Percentiles rank a stretch among this genome's conserved stretches.
Conservation (phyloP, 2,888 invertebrate species). For the Eurytoma californica region DNA sequence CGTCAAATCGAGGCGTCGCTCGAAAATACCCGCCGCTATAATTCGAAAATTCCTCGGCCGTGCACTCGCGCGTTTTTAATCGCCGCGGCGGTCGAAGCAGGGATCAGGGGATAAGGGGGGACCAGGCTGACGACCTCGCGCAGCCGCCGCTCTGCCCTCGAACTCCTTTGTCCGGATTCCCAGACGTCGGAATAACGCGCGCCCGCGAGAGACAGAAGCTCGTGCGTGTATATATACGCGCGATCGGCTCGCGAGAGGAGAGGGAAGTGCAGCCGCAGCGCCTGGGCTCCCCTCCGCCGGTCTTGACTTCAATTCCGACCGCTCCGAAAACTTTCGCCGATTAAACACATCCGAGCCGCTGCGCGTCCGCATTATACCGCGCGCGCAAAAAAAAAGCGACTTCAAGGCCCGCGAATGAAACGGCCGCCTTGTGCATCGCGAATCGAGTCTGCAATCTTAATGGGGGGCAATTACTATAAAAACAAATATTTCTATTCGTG, state of each 20-base stretch:
- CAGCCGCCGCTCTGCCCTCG: constrained; percentile 52
- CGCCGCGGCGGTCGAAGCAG: not conserved
- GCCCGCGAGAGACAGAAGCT: not conserved
- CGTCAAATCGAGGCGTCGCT: not conserved
- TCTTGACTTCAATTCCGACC: constrained; percentile 8
- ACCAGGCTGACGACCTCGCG: constrained; percentile 66
- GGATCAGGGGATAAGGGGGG: not conserved
- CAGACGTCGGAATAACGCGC: constrained; percentile 59
- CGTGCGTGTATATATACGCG: not conserved
- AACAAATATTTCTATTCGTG: too few species aligned
- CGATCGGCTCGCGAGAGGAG: constrained; percentile 7
- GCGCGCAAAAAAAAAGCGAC: too few species aligned
- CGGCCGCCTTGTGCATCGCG: too few species aligned
- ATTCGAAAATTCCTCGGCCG: constrained; percentile 1
- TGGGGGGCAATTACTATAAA: too few species aligned
- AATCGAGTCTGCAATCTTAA: too few species aligned
- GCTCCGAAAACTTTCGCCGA: too few species aligned
- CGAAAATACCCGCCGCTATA: constrained; percentile 4
- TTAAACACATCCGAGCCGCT: too few species aligned
- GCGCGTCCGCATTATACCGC: too few species aligned
- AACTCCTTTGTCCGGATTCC: constrained; percentile 67
- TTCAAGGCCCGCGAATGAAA: too few species aligned
- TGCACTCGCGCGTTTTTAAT: constrained; percentile 3
- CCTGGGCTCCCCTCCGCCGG: not conserved
- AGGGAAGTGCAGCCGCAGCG: not conserved